Evolutionary conservation across 2,888 invertebrate genomes (phyloP).

Genomic region (Lasioglossum malachurum): DNA sequence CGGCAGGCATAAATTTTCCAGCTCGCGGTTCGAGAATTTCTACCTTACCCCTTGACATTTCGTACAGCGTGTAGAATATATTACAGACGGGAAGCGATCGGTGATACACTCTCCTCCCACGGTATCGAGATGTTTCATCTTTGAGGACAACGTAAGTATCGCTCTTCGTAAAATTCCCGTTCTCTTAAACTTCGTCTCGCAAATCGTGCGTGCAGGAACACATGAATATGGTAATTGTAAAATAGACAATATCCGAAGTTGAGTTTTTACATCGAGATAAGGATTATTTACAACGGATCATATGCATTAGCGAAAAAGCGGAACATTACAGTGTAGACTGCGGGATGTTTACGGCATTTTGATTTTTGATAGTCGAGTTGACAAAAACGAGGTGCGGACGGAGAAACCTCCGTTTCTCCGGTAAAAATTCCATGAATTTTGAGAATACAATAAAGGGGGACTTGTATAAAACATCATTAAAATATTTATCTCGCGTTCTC

Average conservation of each 20-base stretch:
- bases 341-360: background rate
- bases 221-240: background rate
- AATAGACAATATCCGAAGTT: background rate
- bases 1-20: constrained; percentile 28
- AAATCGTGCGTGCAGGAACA: background rate
- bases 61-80: background rate
- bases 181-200: background rate
- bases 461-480: background rate
- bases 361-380: background rate
- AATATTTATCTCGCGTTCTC: background rate
- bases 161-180: background rate
- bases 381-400: background rate
- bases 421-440: background rate
- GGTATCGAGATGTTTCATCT: background rate
- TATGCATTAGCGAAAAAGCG: background rate
- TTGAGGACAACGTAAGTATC: too few species aligned
- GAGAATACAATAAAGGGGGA: background rate
- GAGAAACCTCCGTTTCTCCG: background rate
- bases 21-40: constrained; percentile 31
- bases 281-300: background rate
- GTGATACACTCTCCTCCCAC: background rate
- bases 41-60: constrained; percentile 47
- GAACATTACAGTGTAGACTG: background rate
- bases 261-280: constrained; percentile 1
- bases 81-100: background rate